Percentiles rank a stretch among this genome's conserved stretches.
These are phyloP conservation scores for Pantherophis vulpinus DNA, from an alignment of 2,797 vertebrate species.

Conservation along the genomic window DNA sequence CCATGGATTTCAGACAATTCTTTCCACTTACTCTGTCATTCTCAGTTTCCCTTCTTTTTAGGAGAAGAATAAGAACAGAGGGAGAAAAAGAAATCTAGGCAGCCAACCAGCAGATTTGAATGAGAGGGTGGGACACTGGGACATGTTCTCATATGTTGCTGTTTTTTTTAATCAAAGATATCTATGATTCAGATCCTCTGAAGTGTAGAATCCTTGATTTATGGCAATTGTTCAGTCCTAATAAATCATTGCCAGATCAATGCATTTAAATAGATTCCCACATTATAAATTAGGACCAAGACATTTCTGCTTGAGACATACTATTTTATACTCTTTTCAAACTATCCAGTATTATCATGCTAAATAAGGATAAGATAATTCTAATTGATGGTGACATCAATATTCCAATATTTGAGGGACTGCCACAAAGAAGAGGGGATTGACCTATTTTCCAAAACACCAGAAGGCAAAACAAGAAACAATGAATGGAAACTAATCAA, in stretches of 20 bases:
- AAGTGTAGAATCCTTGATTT: background rate
- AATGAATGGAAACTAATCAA: background rate
- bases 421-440: too few species aligned
- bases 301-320: background rate
- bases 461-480: too few species aligned
- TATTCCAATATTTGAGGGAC: too few species aligned
- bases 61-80: background rate
- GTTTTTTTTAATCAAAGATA: background rate
- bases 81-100: background rate
- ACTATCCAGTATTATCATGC: background rate
- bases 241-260: background rate
- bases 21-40: background rate
- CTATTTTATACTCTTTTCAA: background rate
- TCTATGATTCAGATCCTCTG: background rate
- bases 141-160: background rate
- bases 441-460: too few species aligned
- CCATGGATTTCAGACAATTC: background rate
- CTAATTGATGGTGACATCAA: too few species aligned
- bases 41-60: background rate
- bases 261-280: background rate
- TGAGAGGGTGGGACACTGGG: background rate
- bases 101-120: background rate
- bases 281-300: background rate
- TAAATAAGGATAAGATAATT: background rate
- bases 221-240: background rate